A percentile compares a stretch with the other conserved stretches of the same genome.
Conservation (phyloP, 23 tunicate species). For the Trididemnum clinides region DNA sequence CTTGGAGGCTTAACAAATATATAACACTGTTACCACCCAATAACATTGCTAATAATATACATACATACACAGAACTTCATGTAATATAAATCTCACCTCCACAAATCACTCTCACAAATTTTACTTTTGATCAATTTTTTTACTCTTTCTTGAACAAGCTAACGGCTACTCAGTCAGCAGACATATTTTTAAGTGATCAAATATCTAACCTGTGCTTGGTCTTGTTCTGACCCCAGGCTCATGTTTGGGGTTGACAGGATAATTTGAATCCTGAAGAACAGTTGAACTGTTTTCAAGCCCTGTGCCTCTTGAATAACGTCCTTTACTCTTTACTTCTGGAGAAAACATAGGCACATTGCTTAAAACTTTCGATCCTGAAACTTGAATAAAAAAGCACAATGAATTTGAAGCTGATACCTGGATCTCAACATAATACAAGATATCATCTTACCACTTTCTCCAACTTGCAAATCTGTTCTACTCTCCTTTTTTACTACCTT, state of each 20-base stretch:
- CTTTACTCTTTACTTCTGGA: not conserved
- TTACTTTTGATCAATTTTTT: not conserved
- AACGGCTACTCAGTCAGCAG: not conserved
- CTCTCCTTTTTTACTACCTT: too few relatives aligned
- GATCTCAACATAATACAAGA: too few relatives aligned
- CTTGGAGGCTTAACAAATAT: not conserved
- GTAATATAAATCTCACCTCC: too few relatives aligned
- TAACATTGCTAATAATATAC: too few relatives aligned
- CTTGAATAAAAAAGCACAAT: too few relatives aligned
- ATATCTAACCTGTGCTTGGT: not conserved
- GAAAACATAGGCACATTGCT: not conserved
- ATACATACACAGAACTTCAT: too few relatives aligned
- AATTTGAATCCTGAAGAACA: not conserved
- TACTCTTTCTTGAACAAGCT: not conserved
- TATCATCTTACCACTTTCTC: too few relatives aligned
- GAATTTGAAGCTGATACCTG: too few relatives aligned
- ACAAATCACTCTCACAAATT: too few relatives aligned
- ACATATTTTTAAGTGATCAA: not conserved
- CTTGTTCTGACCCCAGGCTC: slow-evolving; percentile 22
- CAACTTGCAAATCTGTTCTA: too few relatives aligned
- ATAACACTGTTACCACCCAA: too few relatives aligned
- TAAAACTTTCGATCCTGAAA: too few relatives aligned
- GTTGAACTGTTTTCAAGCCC: slow-evolving; percentile 8
- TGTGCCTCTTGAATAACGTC: slow-evolving; percentile 17
- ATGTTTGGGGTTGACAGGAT: slow-evolving; percentile 12